Evolutionary conservation across 1,140 invertebrate species (phyloP).

Genomic region (Diploscapter pachys): DNA sequence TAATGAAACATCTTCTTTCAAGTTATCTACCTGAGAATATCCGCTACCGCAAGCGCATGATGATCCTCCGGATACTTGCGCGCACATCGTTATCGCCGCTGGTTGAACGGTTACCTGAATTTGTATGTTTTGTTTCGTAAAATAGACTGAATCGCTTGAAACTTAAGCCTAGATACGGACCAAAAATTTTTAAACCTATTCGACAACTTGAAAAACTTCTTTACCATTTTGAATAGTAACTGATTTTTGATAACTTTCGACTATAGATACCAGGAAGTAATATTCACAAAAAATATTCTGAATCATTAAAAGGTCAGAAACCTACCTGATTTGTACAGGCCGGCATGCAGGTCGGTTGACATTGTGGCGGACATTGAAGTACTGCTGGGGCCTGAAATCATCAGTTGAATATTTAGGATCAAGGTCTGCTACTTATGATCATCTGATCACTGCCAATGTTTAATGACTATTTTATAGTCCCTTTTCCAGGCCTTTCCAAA

Average conservation of each 20-base stretch:
- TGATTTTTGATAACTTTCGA: too few relatives aligned
- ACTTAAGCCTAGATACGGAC: too few relatives aligned
- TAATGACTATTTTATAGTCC: background rate
- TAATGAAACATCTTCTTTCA: background rate
- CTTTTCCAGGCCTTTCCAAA: too few relatives aligned
- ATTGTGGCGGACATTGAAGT: slow-evolving; percentile 39
- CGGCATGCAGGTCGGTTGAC: slow-evolving; percentile 38
- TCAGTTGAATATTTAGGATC: background rate
- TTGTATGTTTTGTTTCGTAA: too few relatives aligned
- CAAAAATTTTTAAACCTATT: too few relatives aligned
- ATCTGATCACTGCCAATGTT: background rate
- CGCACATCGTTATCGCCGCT: slow-evolving; percentile 43
- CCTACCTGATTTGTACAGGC: slow-evolving; percentile 27
- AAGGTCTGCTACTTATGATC: background rate
- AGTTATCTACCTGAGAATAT: slow-evolving; percentile 41
- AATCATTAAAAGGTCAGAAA: too few relatives aligned
- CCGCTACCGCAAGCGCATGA: slow-evolving; percentile 42
- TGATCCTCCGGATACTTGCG: slow-evolving; percentile 24
- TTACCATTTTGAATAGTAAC: too few relatives aligned
- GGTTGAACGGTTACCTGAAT: slow-evolving; percentile 30
- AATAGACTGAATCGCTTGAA: too few relatives aligned
- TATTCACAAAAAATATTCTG: too few relatives aligned
- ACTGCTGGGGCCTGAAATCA: slow-evolving; percentile 38
- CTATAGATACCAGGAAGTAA: too few relatives aligned
- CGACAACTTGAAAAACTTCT: too few relatives aligned